These are phyloP conservation scores for Phyllostomus discolor DNA, from an alignment of 2,113 vertebrate genomes.

Conservation along the genomic window DNA sequence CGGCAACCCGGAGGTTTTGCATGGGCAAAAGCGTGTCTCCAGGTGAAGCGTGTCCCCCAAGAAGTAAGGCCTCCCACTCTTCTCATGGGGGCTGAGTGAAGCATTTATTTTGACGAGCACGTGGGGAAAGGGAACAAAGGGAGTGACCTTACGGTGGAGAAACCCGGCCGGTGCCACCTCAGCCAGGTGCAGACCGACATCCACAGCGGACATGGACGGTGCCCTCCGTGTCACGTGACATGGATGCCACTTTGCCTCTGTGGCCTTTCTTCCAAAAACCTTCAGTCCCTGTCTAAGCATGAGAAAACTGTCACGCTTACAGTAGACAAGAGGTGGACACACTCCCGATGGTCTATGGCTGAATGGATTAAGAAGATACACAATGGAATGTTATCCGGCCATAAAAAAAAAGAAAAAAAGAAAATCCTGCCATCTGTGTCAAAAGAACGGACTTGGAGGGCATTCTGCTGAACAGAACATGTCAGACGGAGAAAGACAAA, in stretches of 20 bases:
- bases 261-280: not conserved
- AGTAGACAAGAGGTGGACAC: not conserved
- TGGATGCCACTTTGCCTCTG: not conserved
- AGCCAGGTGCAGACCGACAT: not conserved
- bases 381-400: not conserved
- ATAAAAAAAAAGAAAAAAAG: not conserved
- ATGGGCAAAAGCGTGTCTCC: not conserved
- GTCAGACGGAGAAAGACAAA: not conserved
- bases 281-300: not conserved
- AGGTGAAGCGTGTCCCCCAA: not conserved
- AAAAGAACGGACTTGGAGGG: not conserved
- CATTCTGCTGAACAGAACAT: not conserved
- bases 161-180: not conserved
- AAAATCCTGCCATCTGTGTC: not conserved
- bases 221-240: not conserved
- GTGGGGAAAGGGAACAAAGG: not conserved
- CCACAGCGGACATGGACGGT: accelerated
- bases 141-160: not conserved
- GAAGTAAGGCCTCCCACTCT: not conserved
- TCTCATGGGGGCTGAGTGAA: not conserved
- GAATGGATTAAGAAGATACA: not conserved
- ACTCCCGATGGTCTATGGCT: not conserved
- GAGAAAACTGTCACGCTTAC: not conserved
- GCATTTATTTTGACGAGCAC: not conserved
- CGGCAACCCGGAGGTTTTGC: not conserved